These are phyloP conservation scores for Acridotheres tristis DNA, from an alignment of 2,797 vertebrate genomes.

Conservation along the genomic window DNA sequence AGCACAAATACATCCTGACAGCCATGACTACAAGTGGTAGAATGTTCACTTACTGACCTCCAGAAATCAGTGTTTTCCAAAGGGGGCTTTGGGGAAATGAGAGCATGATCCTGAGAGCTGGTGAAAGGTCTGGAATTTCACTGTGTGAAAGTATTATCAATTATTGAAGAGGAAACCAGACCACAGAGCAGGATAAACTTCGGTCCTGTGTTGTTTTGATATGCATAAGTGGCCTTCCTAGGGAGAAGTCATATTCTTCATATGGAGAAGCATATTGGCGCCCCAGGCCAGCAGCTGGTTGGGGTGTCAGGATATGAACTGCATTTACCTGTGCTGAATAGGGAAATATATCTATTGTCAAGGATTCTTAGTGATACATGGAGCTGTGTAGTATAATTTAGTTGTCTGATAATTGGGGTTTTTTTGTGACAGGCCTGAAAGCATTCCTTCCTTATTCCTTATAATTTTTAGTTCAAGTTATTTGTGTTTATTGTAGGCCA, in stretches of 20 bases:
- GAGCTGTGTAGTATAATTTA: not conserved
- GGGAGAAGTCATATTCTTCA: not conserved
- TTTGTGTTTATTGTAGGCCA: not conserved
- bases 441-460: not conserved
- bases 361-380: not conserved
- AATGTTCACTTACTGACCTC: not conserved
- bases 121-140: not conserved
- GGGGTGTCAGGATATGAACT: not conserved
- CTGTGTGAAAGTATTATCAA: not conserved
- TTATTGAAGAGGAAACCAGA: not conserved
- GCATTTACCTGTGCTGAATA: not conserved
- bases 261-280: not conserved
- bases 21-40: not conserved
- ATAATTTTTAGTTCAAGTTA: not conserved
- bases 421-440: not conserved
- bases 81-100: not conserved
- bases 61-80: not conserved
- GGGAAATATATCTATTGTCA: not conserved
- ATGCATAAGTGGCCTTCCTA: not conserved
- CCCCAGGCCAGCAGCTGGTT: not conserved
- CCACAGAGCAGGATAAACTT: not conserved
- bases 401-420: not conserved
- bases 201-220: not conserved
- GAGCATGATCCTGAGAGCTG: fast-evolving
- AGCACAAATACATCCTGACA: not conserved